Evolutionary conservation across 2,113 vertebrate species (phyloP).

Genomic region (Chloropsis hardwickii): DNA sequence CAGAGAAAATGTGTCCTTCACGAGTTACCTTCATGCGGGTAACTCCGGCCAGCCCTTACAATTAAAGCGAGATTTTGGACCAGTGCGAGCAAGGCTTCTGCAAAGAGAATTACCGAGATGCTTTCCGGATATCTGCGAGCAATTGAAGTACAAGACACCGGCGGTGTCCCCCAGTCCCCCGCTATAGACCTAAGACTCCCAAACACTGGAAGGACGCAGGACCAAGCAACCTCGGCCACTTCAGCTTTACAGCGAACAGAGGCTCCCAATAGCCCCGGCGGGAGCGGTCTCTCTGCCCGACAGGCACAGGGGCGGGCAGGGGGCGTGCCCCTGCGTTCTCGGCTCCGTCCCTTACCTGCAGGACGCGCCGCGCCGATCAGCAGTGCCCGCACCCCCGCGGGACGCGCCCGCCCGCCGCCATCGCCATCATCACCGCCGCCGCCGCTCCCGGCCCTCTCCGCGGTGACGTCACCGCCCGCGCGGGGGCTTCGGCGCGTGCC

Average conservation of each 20-base stretch:
- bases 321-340: accelerated
- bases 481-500: too few species aligned
- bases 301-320: not conserved
- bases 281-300: not conserved
- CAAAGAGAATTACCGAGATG: accelerated
- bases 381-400: not conserved
- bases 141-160: accelerated
- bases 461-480: not conserved
- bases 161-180: not conserved
- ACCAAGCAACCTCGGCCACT: too few species aligned
- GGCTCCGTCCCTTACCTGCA: too few species aligned
- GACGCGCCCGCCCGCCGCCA: accelerated
- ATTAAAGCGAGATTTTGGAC: not conserved
- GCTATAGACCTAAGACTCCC: accelerated
- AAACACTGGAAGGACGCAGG: not conserved
- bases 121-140: accelerated
- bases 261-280: not conserved
- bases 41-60: not conserved
- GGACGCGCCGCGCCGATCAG: not conserved
- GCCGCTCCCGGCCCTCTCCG: not conserved
- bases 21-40: accelerated
- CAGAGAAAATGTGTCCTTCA: not conserved
- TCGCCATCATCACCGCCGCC: not conserved
- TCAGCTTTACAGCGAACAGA: accelerated
- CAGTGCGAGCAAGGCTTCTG: not conserved